phyloP scores from a whole-genome alignment of 1,140 invertebrate genomes.

The Hyles vespertilio region DNA sequence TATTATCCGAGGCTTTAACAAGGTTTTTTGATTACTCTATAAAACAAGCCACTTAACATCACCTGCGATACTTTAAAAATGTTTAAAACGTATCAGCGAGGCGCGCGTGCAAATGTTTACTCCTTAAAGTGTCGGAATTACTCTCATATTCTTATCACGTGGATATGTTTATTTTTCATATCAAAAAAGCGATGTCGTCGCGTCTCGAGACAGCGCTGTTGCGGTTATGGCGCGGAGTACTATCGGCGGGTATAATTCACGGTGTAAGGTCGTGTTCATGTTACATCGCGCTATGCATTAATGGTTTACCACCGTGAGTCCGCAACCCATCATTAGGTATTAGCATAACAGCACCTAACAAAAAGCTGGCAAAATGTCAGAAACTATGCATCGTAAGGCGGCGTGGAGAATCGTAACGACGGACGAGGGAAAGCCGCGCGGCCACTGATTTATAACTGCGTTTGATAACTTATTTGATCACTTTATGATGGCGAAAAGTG shows the following conservation, averaged over 20 bases:
- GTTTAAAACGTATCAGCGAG: slow-evolving; percentile 20
- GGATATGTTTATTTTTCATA: slow-evolving; percentile 4
- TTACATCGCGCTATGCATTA: slow-evolving; percentile 3
- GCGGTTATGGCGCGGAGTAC: not conserved
- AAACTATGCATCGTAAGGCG: slow-evolving; percentile 44
- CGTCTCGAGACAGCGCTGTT: not conserved
- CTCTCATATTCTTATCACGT: slow-evolving; percentile 6
- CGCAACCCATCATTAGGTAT: slow-evolving; percentile 52
- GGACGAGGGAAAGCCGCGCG: slow-evolving; percentile 52
- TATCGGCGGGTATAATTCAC: not conserved
- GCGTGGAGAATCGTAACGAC: slow-evolving; percentile 62
- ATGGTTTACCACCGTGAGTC: slow-evolving; percentile 28
- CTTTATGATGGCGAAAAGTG: slow-evolving; percentile 68
- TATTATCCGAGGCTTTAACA: slow-evolving; percentile 25
- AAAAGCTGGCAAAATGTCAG: slow-evolving; percentile 59
- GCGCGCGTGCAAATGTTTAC: slow-evolving; percentile 21
- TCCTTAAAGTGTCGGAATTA: slow-evolving; percentile 8
- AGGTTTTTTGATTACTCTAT: slow-evolving; percentile 29
- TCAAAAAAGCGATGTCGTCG: not conserved
- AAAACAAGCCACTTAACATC: slow-evolving; percentile 27
- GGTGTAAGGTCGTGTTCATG: slow-evolving; percentile 1
- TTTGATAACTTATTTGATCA: slow-evolving; percentile 71
- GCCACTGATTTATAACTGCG: slow-evolving; percentile 51
- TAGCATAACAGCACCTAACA: slow-evolving; percentile 51
- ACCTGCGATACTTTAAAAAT: slow-evolving; percentile 24